Percentiles rank a stretch among this genome's conserved stretches.
These are phyloP conservation scores for Paguma larvata DNA, from an alignment of 2,797 vertebrate genomes.

Conservation along the genomic window DNA sequence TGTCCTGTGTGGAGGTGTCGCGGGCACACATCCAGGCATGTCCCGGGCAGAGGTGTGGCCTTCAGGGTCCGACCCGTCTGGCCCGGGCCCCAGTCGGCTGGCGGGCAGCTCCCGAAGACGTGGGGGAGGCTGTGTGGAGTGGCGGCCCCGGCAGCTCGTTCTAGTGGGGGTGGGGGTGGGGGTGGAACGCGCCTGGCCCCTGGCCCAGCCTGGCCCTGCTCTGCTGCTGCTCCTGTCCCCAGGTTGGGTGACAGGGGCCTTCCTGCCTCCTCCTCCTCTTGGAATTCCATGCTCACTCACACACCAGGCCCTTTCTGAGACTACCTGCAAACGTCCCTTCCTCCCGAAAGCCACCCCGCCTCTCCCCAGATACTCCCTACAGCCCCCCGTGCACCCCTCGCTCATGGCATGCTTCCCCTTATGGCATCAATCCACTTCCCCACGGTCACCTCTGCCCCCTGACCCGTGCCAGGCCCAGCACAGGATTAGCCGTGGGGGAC, in stretches of 20 bases:
- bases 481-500: background rate
- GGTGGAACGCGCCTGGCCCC: background rate
- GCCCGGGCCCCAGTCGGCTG: background rate
- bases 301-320: background rate
- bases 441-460: background rate
- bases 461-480: background rate
- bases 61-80: fast-evolving
- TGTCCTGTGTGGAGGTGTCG: fast-evolving
- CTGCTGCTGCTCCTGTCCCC: background rate
- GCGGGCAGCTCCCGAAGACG: background rate
- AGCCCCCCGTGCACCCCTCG: too few species aligned
- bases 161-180: background rate
- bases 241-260: background rate
- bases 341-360: background rate
- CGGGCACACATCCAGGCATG: fast-evolving
- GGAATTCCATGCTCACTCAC: background rate
- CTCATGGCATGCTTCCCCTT: fast-evolving
- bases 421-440: background rate
- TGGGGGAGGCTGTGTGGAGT: fast-evolving
- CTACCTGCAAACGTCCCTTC: background rate
- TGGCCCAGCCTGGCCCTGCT: fast-evolving
- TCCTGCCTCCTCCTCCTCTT: background rate
- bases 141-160: background rate
- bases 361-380: background rate
- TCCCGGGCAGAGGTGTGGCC: fast-evolving